Conservation (phyloP, 2,113 vertebrate species). For the Cyanoderma ruficeps region DNA sequence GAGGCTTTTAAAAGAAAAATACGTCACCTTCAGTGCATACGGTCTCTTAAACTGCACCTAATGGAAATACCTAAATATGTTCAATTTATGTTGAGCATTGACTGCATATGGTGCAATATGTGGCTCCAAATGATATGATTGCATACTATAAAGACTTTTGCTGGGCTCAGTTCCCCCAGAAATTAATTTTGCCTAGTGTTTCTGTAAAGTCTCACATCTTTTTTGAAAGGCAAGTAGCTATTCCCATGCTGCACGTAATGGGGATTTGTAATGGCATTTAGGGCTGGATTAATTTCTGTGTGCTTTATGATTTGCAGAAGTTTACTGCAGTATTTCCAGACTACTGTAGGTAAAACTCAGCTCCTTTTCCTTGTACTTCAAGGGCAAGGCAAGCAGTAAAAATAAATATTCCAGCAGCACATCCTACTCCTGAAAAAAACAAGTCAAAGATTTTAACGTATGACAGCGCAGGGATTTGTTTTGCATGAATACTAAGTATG, state of each 20-base stretch:
- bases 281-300: neutral
- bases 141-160: neutral
- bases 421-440: neutral
- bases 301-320: neutral
- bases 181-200: neutral
- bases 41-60: neutral
- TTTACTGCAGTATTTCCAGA: neutral
- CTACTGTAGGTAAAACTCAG: neutral
- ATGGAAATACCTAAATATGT: neutral
- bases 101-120: rapidly evolving
- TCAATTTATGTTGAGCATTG: neutral
- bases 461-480: neutral
- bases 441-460: constrained; percentile 1
- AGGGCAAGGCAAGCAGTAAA: neutral
- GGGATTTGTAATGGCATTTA: neutral
- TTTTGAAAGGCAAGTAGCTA: neutral
- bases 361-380: neutral
- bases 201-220: neutral
- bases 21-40: neutral
- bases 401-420: constrained; percentile 26
- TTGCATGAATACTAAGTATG: neutral
- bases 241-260: neutral
- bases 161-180: neutral
- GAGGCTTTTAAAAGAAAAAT: neutral
- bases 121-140: neutral